Base-by-base conservation (phyloP, 1,140 invertebrate species). In the Drosophila carrolli region DNA sequence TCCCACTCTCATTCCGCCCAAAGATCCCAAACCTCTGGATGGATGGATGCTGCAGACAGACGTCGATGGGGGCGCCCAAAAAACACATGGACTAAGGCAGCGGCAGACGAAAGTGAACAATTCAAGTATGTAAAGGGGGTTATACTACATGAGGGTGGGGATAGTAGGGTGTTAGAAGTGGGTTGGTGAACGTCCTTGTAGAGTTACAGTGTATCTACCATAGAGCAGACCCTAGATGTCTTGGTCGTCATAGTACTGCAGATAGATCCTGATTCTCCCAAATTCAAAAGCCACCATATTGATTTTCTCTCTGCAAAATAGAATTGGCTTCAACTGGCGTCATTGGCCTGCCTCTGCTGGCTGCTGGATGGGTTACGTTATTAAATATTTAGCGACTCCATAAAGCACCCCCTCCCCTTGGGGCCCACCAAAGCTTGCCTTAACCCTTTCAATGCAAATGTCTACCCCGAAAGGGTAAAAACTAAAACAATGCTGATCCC, bases 361-460 rank as follows among this genome's bases (percentile, higher is more conserved):
- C 77, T 77, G 73, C 53, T 78, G 56, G 82, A 78, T 86, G 74
- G 68, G 63, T 86, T 75, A 58, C 65, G 56, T 67, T 78, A 85
- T 86, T 82, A 85, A 81, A 85, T 81, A 85, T 85, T 85, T 85
- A 85, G 78, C 58, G 70, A 56, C 37, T 56, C 61, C 19, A 46
- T 60, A 37, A 61, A 60, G 60, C 54, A 60, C 19, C 6, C 27
- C 10, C 14, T 14, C 13, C 0, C 19, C 9, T 29, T 16, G 5
- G 9, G 8, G 5, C 8, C 19, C 14, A 5, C 6, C 4, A 23
- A 7, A 19, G 14, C 29, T 37, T 46, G 19, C 41, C 32, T 14
- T 46, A 44, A 11, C 29, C 11, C 19, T 19, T 23, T 62, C 61
- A 63, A 47, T 38, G 35, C 11, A 14, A 35, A 9, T 32, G 14